Conservation (phyloP, 2,888 invertebrate genomes). For the Galerucella calmariensis region DNA sequence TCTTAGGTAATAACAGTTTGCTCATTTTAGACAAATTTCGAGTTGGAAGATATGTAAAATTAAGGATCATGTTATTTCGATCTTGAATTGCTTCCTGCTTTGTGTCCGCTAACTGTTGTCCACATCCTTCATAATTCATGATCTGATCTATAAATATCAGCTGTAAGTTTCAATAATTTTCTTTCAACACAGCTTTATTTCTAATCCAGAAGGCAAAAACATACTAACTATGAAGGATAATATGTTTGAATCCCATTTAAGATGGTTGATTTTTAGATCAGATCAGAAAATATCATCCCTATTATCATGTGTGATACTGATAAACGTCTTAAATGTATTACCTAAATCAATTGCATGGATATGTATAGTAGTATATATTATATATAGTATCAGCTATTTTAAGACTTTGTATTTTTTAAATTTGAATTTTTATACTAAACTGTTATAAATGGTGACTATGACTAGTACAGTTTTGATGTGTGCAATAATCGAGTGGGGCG, state of each 20-base stretch:
- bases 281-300: conserved; percentile 51
- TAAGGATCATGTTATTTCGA: conserved; percentile 43
- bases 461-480: conserved; percentile 66
- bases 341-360: conserved; percentile 64
- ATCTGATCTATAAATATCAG: conserved; percentile 3
- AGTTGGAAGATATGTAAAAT: conserved; percentile 39
- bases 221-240: too few species aligned
- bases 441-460: conserved; percentile 66
- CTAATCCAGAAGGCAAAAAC: too few species aligned
- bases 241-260: not conserved
- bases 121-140: conserved; percentile 55
- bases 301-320: conserved; percentile 64
- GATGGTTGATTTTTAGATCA: conserved; percentile 8
- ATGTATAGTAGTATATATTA: conserved; percentile 65
- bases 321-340: conserved; percentile 63
- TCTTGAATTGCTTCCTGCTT: conserved; percentile 51
- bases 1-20: conserved; percentile 38
- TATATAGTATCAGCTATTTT: conserved; percentile 66
- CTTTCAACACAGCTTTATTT: too few species aligned
- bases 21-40: conserved; percentile 38
- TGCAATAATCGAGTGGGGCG: conserved; percentile 63
- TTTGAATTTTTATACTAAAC: conserved; percentile 68
- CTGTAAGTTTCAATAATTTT: too few species aligned
- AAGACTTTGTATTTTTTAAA: conserved; percentile 68
- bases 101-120: conserved; percentile 57